Conservation (phyloP, 2,888 invertebrate species). For the Bellardia bayeri region DNA sequence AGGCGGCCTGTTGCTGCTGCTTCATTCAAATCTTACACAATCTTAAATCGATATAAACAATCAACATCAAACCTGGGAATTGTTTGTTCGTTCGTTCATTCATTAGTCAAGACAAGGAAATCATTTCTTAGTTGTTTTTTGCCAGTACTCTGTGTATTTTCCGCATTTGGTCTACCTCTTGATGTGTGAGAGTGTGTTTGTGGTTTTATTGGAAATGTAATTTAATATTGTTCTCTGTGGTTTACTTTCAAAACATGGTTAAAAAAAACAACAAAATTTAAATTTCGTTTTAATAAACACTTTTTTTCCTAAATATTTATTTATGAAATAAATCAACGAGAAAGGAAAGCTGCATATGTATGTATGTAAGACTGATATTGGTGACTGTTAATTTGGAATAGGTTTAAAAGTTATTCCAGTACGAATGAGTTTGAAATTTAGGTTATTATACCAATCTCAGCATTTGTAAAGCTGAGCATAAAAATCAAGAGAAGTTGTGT, state of each 20-base stretch:
- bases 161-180: constrained; percentile 1
- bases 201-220: constrained; percentile 58
- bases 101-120: constrained; percentile 61
- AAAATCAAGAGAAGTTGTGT: too few relatives aligned
- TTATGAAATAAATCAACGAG: not conserved
- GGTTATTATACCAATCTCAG: too few relatives aligned
- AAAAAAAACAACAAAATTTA: constrained; percentile 19
- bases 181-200: constrained; percentile 49
- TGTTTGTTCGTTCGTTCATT: constrained; percentile 21
- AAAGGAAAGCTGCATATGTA: too few relatives aligned
- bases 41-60: constrained; percentile 43
- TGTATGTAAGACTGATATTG: too few relatives aligned
- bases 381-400: too few relatives aligned
- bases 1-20: constrained; percentile 19
- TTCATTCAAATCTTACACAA: constrained; percentile 24
- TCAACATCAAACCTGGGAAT: constrained; percentile 48
- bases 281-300: constrained; percentile 24
- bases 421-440: too few relatives aligned
- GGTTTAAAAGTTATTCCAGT: too few relatives aligned
- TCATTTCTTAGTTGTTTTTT: constrained; percentile 20
- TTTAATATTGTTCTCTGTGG: constrained; percentile 67
- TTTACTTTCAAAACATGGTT: constrained; percentile 44
- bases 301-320: not conserved
- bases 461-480: too few relatives aligned
- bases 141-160: not conserved